Percentiles rank a stretch among this genome's conserved stretches.
phyloP scores from a whole-genome alignment of 2,888 invertebrate species.

The Lasioglossum vierecki region DNA sequence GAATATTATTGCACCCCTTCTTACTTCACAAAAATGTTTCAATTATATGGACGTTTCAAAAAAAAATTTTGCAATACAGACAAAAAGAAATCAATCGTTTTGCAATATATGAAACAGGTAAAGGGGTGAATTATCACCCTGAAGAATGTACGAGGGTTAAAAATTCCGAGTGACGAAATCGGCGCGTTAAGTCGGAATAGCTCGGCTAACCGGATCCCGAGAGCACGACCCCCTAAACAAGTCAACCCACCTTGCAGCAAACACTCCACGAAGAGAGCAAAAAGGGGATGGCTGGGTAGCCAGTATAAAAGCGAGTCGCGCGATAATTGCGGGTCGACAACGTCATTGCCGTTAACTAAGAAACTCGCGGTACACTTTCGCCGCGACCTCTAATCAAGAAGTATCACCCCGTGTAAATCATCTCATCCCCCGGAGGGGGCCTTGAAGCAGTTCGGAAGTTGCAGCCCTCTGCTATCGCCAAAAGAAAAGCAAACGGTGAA shows the following conservation, averaged over 20 bases:
- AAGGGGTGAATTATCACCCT: too few species aligned
- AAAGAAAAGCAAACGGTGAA: constrained; percentile 55
- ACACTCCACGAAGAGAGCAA: not conserved
- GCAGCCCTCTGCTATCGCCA: not conserved
- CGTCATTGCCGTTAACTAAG: not conserved
- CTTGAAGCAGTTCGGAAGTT: constrained; percentile 46
- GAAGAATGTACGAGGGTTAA: too few species aligned
- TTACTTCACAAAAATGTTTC: too few species aligned
- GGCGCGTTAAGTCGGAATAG: not conserved
- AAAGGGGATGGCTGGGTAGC: not conserved
- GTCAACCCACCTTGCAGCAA: not conserved
- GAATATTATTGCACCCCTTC: too few species aligned
- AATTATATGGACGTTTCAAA: too few species aligned
- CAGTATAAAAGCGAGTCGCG: not conserved
- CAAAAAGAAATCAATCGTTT: too few species aligned
- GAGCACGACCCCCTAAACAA: constrained; percentile 1
- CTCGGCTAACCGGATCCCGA: not conserved
- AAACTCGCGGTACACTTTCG: constrained; percentile 14
- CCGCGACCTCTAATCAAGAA: constrained; percentile 60
- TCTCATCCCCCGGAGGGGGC: constrained; percentile 43
- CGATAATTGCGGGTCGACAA: not conserved
- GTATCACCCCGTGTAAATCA: constrained; percentile 59
- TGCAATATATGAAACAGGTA: too few species aligned
- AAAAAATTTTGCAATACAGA: too few species aligned
- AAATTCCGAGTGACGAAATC: not conserved